A percentile compares a stretch with the other conserved stretches of the same genome.
phyloP scores from a whole-genome alignment of 2,113 vertebrate species.

The Microtus oregoni region DNA sequence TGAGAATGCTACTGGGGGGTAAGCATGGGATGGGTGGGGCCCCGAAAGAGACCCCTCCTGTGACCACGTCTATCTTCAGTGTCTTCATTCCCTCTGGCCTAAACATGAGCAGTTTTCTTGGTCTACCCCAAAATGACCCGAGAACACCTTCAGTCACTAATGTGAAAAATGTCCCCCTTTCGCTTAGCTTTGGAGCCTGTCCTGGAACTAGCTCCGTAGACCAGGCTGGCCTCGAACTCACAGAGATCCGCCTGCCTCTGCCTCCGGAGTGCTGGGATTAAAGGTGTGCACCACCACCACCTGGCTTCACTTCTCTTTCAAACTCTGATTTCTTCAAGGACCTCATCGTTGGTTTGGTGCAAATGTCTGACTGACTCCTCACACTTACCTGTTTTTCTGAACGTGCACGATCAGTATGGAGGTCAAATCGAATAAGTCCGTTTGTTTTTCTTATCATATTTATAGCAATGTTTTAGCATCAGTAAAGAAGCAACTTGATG shows the following conservation, averaged over 20 bases:
- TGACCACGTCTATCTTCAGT: background rate
- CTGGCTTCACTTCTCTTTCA: background rate
- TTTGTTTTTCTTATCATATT: conserved; percentile 24
- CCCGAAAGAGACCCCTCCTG: background rate
- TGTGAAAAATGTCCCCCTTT: conserved; percentile 19
- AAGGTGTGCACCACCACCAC: no score
- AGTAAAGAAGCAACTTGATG: conserved; percentile 39
- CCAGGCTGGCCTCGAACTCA: no score
- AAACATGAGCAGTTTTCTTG: background rate
- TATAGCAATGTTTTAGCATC: conserved; percentile 50
- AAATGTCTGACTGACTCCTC: background rate
- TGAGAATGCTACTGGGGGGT: background rate
- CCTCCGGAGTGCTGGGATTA: no score
- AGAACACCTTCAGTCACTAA: background rate
- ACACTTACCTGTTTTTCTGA: background rate
- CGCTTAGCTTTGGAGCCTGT: background rate
- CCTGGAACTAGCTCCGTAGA: no score
- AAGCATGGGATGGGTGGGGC: no score
- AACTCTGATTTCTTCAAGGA: conserved; percentile 32
- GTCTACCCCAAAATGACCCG: background rate
- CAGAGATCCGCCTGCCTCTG: no score
- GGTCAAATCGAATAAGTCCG: background rate
- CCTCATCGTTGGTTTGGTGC: background rate
- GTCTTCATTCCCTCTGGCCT: background rate
- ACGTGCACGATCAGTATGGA: background rate